Base-by-base conservation (phyloP, 2,113 vertebrate species). In the Conger conger region DNA sequence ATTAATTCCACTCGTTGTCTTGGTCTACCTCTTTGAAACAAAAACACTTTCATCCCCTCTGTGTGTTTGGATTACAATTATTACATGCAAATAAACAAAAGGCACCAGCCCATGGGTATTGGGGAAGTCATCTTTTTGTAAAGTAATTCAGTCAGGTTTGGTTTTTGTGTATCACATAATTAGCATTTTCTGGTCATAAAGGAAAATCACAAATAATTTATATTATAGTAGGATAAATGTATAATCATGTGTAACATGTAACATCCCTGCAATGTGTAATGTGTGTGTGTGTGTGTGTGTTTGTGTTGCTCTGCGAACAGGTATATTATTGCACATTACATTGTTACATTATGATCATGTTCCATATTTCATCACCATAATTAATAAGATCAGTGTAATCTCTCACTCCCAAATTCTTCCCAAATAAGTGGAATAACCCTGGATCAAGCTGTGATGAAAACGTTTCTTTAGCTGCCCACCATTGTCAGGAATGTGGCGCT, bases 331-430 rank as follows among this genome's bases (percentile, higher is more conserved):
- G 86, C 87, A 88, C 88, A 85, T 86, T 90, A 91, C 90, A 91
- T 92, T 92, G 91, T 90, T 90, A 88, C 86, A 82, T 88, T 89
- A 91, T 90, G 91, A 93, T 91, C 89, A 89, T 88, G 89, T 92
- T 93, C 87, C 84, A 87, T 89, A 89, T 91, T 91, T 93, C 89
- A 91, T 82, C 82, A 83, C n/a, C 17, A 82, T 87, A 88, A 91
- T 93, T 89, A 91, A 91, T 91, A 89, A 86, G 84, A 89, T 86
- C 82, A 86, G 80, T 86, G 84, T 87, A 90, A 88, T 90, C 82
- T 86, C 83, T 77, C 20, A 82, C 83, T 89, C 87, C 84, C 83
- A 91, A 87, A 86, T 88, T 30, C 84, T 88, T 85, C 90, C 89
- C 81, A 88, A 88, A 83, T 18, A 7, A 80, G 83, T 85, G 37